Conservation (phyloP, 2,888 invertebrate species). For the Ligdia adustata region DNA sequence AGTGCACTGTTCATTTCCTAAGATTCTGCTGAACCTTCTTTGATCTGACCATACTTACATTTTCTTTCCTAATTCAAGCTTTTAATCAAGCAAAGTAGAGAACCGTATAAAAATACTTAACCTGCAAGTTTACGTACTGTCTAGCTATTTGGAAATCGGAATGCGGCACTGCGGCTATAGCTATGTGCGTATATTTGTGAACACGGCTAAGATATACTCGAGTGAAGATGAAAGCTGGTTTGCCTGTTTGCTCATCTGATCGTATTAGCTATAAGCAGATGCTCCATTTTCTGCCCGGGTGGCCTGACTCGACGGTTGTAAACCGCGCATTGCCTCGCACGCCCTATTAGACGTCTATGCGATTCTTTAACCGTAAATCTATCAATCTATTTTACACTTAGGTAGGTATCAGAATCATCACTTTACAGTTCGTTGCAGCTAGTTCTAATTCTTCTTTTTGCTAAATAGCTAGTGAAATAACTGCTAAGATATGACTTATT, state of each 20-base stretch:
- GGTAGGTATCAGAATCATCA: no score
- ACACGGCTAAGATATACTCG: conserved; percentile 63
- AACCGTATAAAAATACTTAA: not conserved
- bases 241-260: conserved; percentile 80
- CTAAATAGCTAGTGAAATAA: no score
- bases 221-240: conserved; percentile 81
- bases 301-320: conserved; percentile 73
- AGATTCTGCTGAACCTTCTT: no score
- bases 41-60: not conserved
- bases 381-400: conserved; percentile 45
- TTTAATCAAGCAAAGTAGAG: not conserved
- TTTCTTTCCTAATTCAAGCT: not conserved
- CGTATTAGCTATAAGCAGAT: conserved; percentile 78
- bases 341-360: conserved; percentile 68
- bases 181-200: conserved; percentile 42
- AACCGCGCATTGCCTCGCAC: conserved; percentile 68
- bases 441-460: no score
- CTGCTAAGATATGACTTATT: no score
- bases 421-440: not conserved
- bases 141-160: not conserved
- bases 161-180: conserved; percentile 6
- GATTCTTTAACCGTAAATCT: conserved; percentile 51
- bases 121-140: conserved; percentile 14
- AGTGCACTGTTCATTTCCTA: no score
- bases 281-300: conserved; percentile 77